These are phyloP conservation scores for Hylaeus anthracinus DNA, from an alignment of 1,140 invertebrate genomes.

Conservation along the genomic window DNA sequence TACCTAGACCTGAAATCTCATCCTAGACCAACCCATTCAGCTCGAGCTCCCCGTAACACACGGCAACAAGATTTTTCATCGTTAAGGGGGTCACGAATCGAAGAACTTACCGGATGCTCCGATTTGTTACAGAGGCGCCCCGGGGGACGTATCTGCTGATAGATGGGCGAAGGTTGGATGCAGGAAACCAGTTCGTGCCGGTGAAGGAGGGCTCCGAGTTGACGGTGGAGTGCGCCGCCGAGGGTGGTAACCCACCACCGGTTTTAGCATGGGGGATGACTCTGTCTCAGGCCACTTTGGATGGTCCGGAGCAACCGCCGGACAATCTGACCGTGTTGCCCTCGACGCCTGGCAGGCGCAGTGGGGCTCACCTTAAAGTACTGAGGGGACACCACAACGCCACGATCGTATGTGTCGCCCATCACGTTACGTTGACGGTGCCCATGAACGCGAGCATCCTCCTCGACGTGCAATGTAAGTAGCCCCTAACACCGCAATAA, in stretches of 20 bases:
- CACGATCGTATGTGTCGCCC: constrained; percentile 87
- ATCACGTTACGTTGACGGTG: constrained; percentile 85
- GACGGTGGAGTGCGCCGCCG: constrained; percentile 90
- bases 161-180: constrained; percentile 89
- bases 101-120: constrained; percentile 40
- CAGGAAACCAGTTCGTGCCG: constrained; percentile 91
- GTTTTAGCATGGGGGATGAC: constrained; percentile 87
- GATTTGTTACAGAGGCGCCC: constrained; percentile 85
- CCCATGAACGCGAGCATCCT: constrained; percentile 87
- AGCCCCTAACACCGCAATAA: neutral
- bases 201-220: constrained; percentile 90
- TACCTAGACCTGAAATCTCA: too few species aligned
- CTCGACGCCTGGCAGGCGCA: constrained; percentile 82
- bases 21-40: too few species aligned
- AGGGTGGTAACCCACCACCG: constrained; percentile 90
- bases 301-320: constrained; percentile 81
- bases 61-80: constrained; percentile 49
- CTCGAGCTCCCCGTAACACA: too few species aligned
- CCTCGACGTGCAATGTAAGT: constrained; percentile 92
- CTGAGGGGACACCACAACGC: constrained; percentile 88
- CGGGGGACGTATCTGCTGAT: constrained; percentile 89
- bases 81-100: constrained; percentile 43
- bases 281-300: constrained; percentile 81
- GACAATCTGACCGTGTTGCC: constrained; percentile 78
- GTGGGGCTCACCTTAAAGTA: constrained; percentile 85